phyloP scores from a whole-genome alignment of 2,797 vertebrate genomes.

The Melanitta fusca region DNA sequence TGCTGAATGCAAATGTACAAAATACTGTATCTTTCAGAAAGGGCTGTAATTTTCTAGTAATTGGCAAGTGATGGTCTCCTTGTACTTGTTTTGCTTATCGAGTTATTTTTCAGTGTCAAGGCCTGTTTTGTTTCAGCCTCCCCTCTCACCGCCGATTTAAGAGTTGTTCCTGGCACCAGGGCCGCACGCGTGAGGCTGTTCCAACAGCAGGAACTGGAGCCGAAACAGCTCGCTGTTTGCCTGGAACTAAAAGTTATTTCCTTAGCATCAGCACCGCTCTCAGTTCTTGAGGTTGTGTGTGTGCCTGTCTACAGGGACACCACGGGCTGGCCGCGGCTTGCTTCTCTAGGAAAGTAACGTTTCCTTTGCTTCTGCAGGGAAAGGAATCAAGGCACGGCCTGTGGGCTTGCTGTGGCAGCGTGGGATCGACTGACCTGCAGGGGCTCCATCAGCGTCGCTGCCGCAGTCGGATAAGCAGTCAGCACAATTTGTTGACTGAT shows the following conservation, averaged over 20 bases:
- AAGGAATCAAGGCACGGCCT: background rate
- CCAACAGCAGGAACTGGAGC: background rate
- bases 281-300: background rate
- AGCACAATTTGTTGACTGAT: background rate
- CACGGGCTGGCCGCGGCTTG: accelerated
- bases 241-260: background rate
- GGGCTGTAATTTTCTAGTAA: background rate
- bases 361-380: background rate
- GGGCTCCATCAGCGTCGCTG: accelerated
- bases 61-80: background rate
- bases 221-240: background rate
- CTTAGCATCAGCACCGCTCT: background rate
- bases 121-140: constrained; percentile 23
- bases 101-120: constrained; percentile 11
- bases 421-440: background rate
- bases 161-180: constrained; percentile 32
- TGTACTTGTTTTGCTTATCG: constrained; percentile 19
- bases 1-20: background rate
- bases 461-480: background rate
- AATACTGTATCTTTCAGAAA: background rate
- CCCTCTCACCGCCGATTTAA: background rate
- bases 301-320: accelerated
- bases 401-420: background rate
- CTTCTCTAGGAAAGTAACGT: background rate
- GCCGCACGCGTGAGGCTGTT: background rate